These are phyloP conservation scores for Strigamia maritima DNA, from an alignment of 2,888 invertebrate genomes.

Conservation along the genomic window DNA sequence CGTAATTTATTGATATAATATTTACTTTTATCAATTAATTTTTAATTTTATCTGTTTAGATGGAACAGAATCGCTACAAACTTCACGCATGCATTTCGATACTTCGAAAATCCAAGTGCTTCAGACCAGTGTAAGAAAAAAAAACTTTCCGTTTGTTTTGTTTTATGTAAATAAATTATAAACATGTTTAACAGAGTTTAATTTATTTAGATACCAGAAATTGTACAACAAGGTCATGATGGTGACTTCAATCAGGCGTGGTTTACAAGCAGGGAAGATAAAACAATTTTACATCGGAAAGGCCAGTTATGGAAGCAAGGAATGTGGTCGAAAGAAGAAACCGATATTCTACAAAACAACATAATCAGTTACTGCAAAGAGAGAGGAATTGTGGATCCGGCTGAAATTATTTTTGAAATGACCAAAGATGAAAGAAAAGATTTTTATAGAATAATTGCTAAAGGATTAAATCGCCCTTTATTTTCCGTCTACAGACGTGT, in stretches of 20 bases:
- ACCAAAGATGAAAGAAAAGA: constrained; percentile 56
- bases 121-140: neutral
- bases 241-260: constrained; percentile 52
- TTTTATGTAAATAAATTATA: too few relatives aligned
- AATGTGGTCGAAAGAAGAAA: constrained; percentile 55
- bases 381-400: constrained; percentile 48
- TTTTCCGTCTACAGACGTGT: constrained; percentile 55
- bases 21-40: neutral
- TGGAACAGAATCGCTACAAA: neutral
- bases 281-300: constrained; percentile 50
- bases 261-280: constrained; percentile 55
- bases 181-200: too few relatives aligned
- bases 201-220: neutral
- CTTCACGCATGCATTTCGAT: neutral
- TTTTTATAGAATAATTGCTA: constrained; percentile 54
- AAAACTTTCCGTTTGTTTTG: too few relatives aligned
- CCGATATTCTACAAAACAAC: constrained; percentile 52
- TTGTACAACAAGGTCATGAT: constrained; percentile 7
- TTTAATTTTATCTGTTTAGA: neutral
- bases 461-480: constrained; percentile 54
- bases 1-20: neutral
- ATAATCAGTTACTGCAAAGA: constrained; percentile 53
- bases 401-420: constrained; percentile 55
- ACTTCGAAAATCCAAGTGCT: constrained; percentile 29
- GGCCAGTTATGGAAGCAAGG: constrained; percentile 54